Evolutionary conservation across 2,888 invertebrate genomes (phyloP).

Genomic region (Metallyticus violacea): DNA sequence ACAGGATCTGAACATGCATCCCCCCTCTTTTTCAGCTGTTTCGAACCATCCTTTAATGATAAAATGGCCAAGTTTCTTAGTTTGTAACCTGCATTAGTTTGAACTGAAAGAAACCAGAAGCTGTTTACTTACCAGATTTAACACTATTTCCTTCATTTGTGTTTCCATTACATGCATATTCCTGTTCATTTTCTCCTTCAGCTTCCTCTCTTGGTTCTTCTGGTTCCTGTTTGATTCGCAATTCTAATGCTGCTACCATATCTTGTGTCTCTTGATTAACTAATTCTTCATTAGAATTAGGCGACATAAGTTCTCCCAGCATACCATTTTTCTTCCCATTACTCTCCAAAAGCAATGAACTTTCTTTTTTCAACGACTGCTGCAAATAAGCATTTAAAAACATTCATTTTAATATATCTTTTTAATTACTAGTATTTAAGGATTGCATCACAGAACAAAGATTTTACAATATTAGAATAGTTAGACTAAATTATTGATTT

Average conservation of each 20-base stretch:
- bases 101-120: too few relatives aligned
- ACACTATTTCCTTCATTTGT: not conserved
- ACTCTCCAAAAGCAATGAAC: not conserved
- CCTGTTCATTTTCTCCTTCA: not conserved
- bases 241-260: constrained; percentile 22
- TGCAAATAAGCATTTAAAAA: not conserved
- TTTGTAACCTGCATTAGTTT: too few relatives aligned
- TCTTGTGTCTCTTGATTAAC: constrained; percentile 8
- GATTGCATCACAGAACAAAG: too few relatives aligned
- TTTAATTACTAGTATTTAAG: too few relatives aligned
- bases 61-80: too few relatives aligned
- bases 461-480: too few relatives aligned
- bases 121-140: not conserved
- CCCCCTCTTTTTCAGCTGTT: too few relatives aligned
- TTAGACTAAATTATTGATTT: too few relatives aligned
- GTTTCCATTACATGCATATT: not conserved
- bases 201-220: not conserved
- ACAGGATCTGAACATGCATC: too few relatives aligned
- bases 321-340: not conserved
- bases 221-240: constrained; percentile 20
- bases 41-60: too few relatives aligned
- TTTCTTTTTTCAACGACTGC: not conserved
- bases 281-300: not conserved
- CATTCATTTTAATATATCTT: not conserved
- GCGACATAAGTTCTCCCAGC: not conserved